Conservation (phyloP, 2,888 invertebrate genomes). For the Mythimna pallens region DNA sequence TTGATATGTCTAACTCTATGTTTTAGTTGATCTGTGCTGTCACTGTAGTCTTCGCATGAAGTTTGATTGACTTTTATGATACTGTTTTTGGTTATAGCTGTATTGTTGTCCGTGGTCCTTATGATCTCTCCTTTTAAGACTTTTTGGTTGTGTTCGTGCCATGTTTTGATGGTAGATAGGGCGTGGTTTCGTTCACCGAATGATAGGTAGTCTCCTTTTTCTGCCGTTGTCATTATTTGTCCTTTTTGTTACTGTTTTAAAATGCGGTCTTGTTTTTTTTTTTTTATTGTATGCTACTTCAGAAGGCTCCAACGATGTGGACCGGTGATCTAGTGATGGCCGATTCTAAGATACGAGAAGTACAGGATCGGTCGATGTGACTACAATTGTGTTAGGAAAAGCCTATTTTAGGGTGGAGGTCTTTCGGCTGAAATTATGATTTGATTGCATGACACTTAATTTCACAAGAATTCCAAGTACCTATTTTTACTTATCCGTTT, state of each 20-base stretch:
- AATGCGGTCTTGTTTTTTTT: background rate
- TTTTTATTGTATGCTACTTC: background rate
- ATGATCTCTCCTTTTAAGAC: constrained; percentile 86
- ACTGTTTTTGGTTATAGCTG: constrained; percentile 85
- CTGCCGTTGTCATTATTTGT: constrained; percentile 74
- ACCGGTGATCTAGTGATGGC: background rate
- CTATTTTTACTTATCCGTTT: background rate
- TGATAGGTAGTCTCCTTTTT: constrained; percentile 82
- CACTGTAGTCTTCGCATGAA: constrained; percentile 82
- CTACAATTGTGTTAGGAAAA: background rate
- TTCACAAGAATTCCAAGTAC: background rate
- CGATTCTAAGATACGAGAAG: background rate
- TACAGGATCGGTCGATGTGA: background rate
- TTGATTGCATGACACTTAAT: background rate
- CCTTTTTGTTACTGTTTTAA: background rate
- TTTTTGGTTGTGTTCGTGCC: constrained; percentile 83
- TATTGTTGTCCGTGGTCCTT: constrained; percentile 82
- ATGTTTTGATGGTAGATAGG: constrained; percentile 78
- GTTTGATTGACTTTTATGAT: constrained; percentile 87
- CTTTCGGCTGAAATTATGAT: background rate
- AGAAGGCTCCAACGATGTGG: background rate
- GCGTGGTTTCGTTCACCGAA: constrained; percentile 81
- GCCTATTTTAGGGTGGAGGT: background rate
- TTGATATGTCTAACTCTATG: constrained; percentile 85
- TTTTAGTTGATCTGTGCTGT: constrained; percentile 83